Evolutionary conservation across 2,113 vertebrate species (phyloP), one percentile per base, ranked within the genome.

Genomic region (Toxostoma redivivum): DNA sequence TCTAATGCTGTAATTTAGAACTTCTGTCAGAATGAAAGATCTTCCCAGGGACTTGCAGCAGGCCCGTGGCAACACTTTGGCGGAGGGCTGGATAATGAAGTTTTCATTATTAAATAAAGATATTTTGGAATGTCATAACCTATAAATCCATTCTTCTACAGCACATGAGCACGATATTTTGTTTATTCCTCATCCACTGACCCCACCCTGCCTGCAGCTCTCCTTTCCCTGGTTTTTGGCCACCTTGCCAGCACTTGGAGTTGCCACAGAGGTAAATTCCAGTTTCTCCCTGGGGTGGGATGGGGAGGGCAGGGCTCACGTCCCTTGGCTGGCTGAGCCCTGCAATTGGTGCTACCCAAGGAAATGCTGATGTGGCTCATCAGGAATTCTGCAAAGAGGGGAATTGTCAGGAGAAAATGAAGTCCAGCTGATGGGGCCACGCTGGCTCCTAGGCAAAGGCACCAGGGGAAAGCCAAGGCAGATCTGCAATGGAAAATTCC

Each of bases 31-130:
- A 96, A 98, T 98, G 98, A 98, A 98, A 98, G 97, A 98, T 98
- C 97, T 97, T 96, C 71, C 95, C 93, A 89, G 95, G 97, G 98
- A 98, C 97, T 74, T 96, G 97, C 97, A 73, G 92, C 96, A 91
- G 98, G 91, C 97, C 95, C 96, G 57, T 74, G 97, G 97, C 98
- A 97, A 95, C 97, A 86, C 98, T 98, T 98, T 88, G 89, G 95
- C 97, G 76, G 87, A 81, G 94, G 93, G 97, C 95, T 57, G 76
- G 97, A 96, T 98, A 98, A 98, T 98, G 98, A 98, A 98, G 98
- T 98, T 98, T 98, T 98, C 98, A 98, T 98, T 98, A 98, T 98
- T 98, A 98, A 98, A 98, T 98, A 97, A 98, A 98, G 97, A 98
- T 97, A 98, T 98, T 98, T 98, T 96, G 96, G 96, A 96, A 91